Evolutionary conservation across 2,888 invertebrate genomes (phyloP), one percentile per base, ranked within the genome.

Genomic region (Eupelmus urozonus): DNA sequence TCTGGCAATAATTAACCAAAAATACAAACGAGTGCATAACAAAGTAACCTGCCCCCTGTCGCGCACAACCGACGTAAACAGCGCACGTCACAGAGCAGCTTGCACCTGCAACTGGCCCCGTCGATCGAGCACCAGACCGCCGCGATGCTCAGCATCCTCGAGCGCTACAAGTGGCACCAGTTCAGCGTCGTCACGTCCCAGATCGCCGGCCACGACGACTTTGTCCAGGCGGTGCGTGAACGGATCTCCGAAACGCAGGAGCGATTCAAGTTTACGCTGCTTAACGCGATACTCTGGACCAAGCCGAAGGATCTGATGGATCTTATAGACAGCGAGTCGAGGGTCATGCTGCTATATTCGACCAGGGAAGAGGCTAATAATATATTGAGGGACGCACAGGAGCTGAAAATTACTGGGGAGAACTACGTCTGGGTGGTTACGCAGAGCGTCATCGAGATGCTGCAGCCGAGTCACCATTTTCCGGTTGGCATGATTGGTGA

Each of bases 371-470:
- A 97, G 90, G 97, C 97, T 25, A 94, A 94, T 79, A 93, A 94
- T 85, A 97, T 97, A 83, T 91, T 98, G 84, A 92, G 93, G 42
- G 94, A 94, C 40, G 96, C 96, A 2, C 92, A 93, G 76, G 94
- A 94, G 84, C 91, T 94, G 84, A 95, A 95, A 83, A 93, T 97
- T 80, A 96, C 95, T 3, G 96, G 96, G 9, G 97, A 97, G 90
- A 97, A 97, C 90, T 98, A 97, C 90, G 96, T 98, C 11, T 98
- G 98, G 98, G 97, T 98, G 77, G 98, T 97, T 23, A 97, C 97
- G 66, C 98, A 98, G 90, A 96, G 96, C 87, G 97, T 97, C 82
- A 95, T 97, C 78, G 96, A 96, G 85, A 95, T 95, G 83, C 92
- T 94, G 86, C 94, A 95, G 85, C 93, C 93, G 9, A 93, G 93